phyloP scores from a whole-genome alignment of 1,140 invertebrate genomes.

The Lasaia peninsularis region DNA sequence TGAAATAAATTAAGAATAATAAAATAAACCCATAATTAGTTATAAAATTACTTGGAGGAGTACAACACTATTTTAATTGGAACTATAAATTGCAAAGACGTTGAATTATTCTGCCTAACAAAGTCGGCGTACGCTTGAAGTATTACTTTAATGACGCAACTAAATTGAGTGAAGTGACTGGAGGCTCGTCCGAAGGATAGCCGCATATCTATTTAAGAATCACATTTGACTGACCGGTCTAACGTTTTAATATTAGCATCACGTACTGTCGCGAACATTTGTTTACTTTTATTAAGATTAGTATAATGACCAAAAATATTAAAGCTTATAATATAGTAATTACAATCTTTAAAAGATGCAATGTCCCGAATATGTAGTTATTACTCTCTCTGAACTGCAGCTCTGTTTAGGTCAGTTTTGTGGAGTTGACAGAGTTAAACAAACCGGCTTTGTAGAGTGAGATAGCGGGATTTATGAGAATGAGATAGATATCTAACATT shows the following conservation, averaged over 20 bases:
- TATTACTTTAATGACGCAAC: conserved; percentile 1
- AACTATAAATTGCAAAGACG: neutral
- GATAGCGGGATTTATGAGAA: no score
- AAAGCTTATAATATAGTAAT: no score
- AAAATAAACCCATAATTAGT: no score
- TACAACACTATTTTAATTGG: neutral
- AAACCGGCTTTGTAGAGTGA: no score
- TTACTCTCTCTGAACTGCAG: no score
- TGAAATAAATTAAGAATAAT: no score
- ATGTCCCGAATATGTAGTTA: no score
- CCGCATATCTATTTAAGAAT: conserved; percentile 19
- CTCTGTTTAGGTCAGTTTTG: no score
- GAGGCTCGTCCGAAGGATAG: conserved; percentile 20
- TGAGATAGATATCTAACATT: no score
- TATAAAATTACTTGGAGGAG: no score
- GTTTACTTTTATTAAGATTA: neutral
- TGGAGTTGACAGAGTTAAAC: no score
- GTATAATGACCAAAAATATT: neutral
- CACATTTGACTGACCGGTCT: conserved; percentile 13
- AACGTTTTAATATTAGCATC: conserved; percentile 14
- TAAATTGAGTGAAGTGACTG: conserved; percentile 15
- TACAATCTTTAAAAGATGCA: no score
- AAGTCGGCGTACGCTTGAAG: neutral
- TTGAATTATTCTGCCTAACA: neutral
- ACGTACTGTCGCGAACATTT: conserved; percentile 14